Evolutionary conservation across 2,888 invertebrate species (phyloP), one percentile per base, ranked within the genome.

Genomic region (Cosmopolites sordidus): DNA sequence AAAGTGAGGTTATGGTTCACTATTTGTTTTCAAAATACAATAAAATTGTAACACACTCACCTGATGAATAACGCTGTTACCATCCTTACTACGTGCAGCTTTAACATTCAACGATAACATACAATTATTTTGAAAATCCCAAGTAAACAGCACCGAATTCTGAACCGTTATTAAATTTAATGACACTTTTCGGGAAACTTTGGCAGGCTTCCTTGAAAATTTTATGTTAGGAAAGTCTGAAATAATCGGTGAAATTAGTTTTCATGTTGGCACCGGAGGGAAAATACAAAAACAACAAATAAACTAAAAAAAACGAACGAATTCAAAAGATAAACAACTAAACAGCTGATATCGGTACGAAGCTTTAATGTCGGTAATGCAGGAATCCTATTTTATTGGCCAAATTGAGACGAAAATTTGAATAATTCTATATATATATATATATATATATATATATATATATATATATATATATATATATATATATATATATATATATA

Each of bases 101-200:
- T 79, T 77, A 58, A 84, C 62, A 69, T 85, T 83, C 58, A 86
- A 71, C 54, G 82, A 77, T 62, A 82, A 74, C 56, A 86, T 76
- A 69, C 83, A 83, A 66, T 79, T 81, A 68, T 84, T 82, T 51
- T 77, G 72, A 1, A 79, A 76, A 66, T 83, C 80, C 87, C 86
- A 87, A 62, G 81, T 77, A 66, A 82, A 87, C 50, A 86, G 72
- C 61, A 84, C 79, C 70, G 84, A 83, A 61, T 86, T 84, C 54
- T 79, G 79, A 48, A 84, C 77, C 62, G 80, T 80, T 18, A 86
- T 68, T 60, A 85, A 78, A 72, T 83, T 84, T 54, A 78, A 76
- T 60, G 84, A 78, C 63, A 82, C 83, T 54, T 75, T 80, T 79
- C 42, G 76, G 74, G 22, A 85, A 69, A 62, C 76, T 75, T 38